These are phyloP conservation scores for Parnassius glacialis DNA, from an alignment of 2,888 invertebrate genomes.

Conservation along the genomic window DNA sequence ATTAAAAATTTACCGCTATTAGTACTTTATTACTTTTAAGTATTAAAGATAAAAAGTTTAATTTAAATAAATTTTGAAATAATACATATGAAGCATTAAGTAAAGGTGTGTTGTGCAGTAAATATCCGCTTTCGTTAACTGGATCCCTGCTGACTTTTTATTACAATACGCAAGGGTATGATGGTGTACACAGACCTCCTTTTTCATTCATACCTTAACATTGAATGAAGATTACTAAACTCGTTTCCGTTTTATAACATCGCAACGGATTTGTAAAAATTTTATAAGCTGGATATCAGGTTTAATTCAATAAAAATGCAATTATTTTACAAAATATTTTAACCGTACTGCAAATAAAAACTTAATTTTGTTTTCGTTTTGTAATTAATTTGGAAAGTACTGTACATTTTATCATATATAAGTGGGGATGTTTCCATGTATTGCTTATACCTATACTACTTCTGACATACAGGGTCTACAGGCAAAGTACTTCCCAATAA, in stretches of 20 bases:
- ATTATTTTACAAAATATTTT: conserved; percentile 24
- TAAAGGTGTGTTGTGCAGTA: conserved; percentile 9
- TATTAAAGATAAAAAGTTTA: no score
- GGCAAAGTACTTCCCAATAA: conserved; percentile 23
- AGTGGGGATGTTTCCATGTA: no score
- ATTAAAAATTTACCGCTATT: no score
- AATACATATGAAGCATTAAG: not conserved
- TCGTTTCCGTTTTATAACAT: conserved; percentile 27
- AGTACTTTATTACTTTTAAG: no score
- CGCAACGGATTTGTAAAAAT: conserved; percentile 24
- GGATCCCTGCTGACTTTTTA: conserved; percentile 23
- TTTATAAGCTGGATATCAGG: conserved; percentile 19
- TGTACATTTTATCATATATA: no score
- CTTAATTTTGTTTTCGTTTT: conserved; percentile 11
- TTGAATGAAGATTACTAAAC: conserved; percentile 27
- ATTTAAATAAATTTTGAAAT: no score
- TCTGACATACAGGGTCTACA: conserved; percentile 3
- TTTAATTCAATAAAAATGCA: conserved; percentile 25
- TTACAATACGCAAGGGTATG: conserved; percentile 17
- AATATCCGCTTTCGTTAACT: conserved; percentile 23
- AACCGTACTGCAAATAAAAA: conserved; percentile 26
- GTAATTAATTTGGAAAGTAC: no score
- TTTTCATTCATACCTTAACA: conserved; percentile 28
- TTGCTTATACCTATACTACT: no score
- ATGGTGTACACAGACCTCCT: conserved; percentile 18